Evolutionary conservation across 2,797 vertebrate genomes (phyloP).

Genomic region (Myotis planiceps): DNA sequence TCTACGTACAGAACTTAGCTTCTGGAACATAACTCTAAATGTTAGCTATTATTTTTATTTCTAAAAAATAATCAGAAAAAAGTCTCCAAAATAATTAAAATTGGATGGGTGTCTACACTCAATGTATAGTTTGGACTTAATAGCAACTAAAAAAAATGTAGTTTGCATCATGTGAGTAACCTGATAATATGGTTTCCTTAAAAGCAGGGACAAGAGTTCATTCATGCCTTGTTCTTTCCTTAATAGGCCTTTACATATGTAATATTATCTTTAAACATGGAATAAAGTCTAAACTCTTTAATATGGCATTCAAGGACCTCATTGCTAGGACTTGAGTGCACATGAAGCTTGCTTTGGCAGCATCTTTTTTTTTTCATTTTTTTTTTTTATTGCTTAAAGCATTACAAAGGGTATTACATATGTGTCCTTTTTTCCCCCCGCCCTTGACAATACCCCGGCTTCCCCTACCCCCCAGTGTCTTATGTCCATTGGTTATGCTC

Average conservation of each 20-base stretch:
- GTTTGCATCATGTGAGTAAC: not conserved
- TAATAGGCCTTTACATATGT: not conserved
- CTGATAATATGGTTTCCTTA: not conserved
- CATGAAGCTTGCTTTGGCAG: fast-evolving
- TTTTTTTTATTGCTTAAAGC: no score
- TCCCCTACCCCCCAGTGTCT: no score
- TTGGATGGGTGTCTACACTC: not conserved
- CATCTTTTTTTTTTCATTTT: no score
- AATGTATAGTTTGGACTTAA: not conserved
- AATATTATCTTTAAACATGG: not conserved
- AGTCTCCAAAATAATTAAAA: not conserved
- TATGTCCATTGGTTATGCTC: no score
- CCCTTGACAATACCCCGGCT: no score
- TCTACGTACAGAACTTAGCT: not conserved
- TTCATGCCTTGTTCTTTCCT: not conserved
- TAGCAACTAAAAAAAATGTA: not conserved
- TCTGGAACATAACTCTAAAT: not conserved
- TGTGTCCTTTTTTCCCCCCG: no score
- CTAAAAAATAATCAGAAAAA: not conserved
- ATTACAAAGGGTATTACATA: no score
- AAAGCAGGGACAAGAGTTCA: not conserved
- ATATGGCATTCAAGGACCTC: not conserved
- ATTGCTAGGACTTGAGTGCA: not conserved
- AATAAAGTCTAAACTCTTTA: not conserved
- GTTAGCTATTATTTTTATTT: not conserved